phyloP scores from a whole-genome alignment of 2,888 invertebrate species.

The Theodoxus fluviatilis region DNA sequence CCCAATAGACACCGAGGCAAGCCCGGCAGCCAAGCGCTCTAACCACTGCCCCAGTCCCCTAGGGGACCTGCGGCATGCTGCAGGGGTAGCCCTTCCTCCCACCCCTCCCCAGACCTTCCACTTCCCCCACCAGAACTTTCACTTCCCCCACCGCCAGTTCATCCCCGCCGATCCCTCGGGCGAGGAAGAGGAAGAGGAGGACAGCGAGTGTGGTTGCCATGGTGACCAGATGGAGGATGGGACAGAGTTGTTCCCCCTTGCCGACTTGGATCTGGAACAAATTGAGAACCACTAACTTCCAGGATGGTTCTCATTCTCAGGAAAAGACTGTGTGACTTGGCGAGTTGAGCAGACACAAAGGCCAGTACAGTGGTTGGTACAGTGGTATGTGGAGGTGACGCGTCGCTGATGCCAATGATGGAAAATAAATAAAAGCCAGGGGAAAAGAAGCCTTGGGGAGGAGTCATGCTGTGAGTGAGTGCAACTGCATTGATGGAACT shows the following conservation, averaged over 20 bases:
- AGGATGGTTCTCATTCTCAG: no score
- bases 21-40: constrained; percentile 23
- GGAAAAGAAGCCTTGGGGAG: no score
- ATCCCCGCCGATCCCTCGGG: constrained; percentile 44
- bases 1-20: constrained; percentile 51
- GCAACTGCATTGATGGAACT: no score
- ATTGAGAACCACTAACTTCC: constrained; percentile 55
- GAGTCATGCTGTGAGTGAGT: no score
- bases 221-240: constrained; percentile 31
- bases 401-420: no score
- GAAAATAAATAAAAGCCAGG: no score
- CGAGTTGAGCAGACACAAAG: no score
- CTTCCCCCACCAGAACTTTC: constrained; percentile 26
- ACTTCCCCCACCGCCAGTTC: constrained; percentile 20
- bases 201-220: constrained; percentile 38
- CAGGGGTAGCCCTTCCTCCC: constrained; percentile 24
- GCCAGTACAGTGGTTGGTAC: no score
- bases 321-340: no score
- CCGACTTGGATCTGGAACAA: constrained; percentile 57
- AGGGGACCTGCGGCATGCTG: constrained; percentile 38
- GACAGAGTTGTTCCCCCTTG: constrained; percentile 50
- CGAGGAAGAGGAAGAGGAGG: constrained; percentile 40
- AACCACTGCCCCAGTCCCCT: constrained; percentile 35
- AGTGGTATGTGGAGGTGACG: no score
- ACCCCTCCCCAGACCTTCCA: constrained; percentile 9